Conservation (phyloP, 2,797 vertebrate genomes). For the Steatocranus sp. region DNA sequence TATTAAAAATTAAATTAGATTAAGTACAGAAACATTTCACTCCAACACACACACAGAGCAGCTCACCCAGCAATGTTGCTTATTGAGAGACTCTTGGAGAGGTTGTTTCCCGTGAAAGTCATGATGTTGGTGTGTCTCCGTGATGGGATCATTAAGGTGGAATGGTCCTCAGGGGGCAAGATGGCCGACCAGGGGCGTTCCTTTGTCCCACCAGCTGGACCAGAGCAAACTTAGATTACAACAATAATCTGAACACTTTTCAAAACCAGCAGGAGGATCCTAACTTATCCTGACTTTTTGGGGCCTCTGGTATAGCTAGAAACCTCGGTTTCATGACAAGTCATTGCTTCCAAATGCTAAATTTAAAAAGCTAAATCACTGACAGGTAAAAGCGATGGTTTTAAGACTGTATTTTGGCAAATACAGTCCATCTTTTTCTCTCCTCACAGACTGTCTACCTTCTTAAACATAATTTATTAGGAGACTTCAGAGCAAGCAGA, state of each 20-base stretch:
- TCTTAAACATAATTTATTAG: neutral
- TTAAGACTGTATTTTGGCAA: neutral
- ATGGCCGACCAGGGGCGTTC: slow-evolving; percentile 93
- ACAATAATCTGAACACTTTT: neutral
- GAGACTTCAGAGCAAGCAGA: neutral
- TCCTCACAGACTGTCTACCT: neutral
- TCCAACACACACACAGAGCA: neutral
- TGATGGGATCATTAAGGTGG: slow-evolving; percentile 56
- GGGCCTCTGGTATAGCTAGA: rapidly evolving
- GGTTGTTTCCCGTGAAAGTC: slow-evolving; percentile 79
- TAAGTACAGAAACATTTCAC: neutral
- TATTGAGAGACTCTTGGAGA: slow-evolving; percentile 96
- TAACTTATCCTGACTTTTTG: neutral
- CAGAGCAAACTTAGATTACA: neutral
- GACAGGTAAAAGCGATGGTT: neutral
- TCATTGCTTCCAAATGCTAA: neutral
- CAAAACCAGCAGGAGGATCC: neutral
- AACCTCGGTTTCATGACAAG: neutral
- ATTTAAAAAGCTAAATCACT: neutral
- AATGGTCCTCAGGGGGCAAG: slow-evolving; percentile 81
- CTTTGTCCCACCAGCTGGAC: slow-evolving; percentile 80
- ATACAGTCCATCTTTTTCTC: neutral
- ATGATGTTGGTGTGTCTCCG: slow-evolving; percentile 81
- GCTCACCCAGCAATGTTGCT: slow-evolving; percentile 96
- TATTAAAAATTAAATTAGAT: neutral